Evolutionary conservation across 2,113 vertebrate species (phyloP), one percentile per base, ranked within the genome.

Genomic region (Cyphomyrus plagiostoma): DNA sequence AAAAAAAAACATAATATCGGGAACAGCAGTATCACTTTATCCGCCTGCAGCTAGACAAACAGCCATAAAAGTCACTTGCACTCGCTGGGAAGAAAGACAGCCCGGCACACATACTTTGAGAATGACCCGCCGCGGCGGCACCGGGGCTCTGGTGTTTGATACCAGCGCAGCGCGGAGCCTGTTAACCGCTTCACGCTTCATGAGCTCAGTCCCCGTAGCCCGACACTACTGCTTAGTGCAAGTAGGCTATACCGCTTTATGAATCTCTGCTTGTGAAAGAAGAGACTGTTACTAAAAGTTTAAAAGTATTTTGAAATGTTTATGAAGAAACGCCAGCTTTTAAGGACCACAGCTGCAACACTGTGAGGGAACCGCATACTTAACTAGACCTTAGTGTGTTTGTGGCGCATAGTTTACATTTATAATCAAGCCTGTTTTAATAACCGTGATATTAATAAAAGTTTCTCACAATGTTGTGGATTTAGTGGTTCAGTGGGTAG

Each of bases 21-120:
- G 66, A 6, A 46, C 50, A 74, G 45, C 39, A 19, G 35, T 26
- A 84, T 50, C 70, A 8, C 15, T 58, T 90, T 30, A 77, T 80
- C 56, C 83, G 50, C 46, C 86, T 70, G 48, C 56, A 30, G 53
- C 62, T 23, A 62, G n/a, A 89, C 90, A 89, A 90, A 70, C 52
- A 89, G 23, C 52, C 86, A 88, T 90, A 66, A 90, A 62, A 91
- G 89, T 85, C 10, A 8, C 13, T 46, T 66, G 89, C 48, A 86
- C 86, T 86, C n/a, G 87, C 15, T 46, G 50, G 56, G 49, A 30
- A 86, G 85, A 48, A 50, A 30, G 11, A 58, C 49, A 48, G 26
- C n/a, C 66, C 53, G 49, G 49, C 52, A 4, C 56, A 4, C 86
- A 49, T 49, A 39, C 42, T 48, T 42, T 35, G 80, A 88, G 42